Conservation (phyloP, 2,113 vertebrate species). For the Eira barbara region DNA sequence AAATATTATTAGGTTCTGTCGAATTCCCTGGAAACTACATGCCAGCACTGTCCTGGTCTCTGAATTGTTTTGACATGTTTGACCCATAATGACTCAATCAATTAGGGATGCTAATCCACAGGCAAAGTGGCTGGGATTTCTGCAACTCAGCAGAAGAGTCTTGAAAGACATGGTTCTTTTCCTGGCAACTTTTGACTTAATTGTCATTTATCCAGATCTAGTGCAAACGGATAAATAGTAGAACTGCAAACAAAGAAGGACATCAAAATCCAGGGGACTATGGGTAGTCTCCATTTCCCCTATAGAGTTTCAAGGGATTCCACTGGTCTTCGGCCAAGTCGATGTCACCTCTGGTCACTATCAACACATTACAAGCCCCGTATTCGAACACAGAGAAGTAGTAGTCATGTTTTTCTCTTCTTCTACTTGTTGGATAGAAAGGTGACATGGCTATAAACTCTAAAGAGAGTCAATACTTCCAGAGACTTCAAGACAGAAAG, state of each 20-base stretch:
- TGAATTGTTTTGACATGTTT: conserved; percentile 64
- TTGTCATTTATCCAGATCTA: background rate
- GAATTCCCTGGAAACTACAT: conserved; percentile 44
- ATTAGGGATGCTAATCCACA: conserved; percentile 36
- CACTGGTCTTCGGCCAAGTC: background rate
- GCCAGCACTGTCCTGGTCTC: background rate
- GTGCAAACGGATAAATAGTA: background rate
- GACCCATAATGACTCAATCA: conserved; percentile 30
- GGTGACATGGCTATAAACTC: background rate
- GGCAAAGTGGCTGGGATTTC: background rate
- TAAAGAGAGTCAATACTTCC: background rate
- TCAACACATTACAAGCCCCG: background rate
- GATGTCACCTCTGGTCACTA: background rate
- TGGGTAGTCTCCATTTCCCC: background rate
- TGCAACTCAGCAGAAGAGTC: conserved; percentile 56
- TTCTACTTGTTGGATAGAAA: background rate
- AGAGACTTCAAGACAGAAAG: background rate
- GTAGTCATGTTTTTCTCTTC: background rate
- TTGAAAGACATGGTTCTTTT: background rate
- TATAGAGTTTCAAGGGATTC: background rate
- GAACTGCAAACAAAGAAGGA: background rate
- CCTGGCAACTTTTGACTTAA: conserved; percentile 2
- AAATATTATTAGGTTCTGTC: conserved; percentile 55
- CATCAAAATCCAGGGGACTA: background rate
- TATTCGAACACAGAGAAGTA: background rate